Evolutionary conservation across 1,140 invertebrate species (phyloP).

Genomic region (Drosophila virilis): DNA sequence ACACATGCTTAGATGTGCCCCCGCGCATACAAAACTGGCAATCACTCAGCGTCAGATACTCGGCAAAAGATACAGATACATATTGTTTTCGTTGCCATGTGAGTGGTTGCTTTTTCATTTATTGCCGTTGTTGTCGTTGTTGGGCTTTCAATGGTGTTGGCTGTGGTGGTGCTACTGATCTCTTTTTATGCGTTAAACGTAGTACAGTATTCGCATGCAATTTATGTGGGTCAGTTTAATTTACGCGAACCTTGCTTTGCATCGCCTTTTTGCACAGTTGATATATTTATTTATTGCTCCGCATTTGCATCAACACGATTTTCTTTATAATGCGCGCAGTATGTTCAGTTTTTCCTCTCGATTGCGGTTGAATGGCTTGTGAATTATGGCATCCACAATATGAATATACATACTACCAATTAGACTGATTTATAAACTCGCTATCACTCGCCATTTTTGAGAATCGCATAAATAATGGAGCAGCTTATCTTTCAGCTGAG

Average conservation of each 20-base stretch:
- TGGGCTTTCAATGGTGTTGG: background rate
- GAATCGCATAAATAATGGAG: background rate
- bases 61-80: constrained; percentile 60
- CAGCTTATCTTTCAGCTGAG: background rate
- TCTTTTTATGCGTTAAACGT: constrained; percentile 71
- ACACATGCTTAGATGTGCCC: constrained; percentile 47
- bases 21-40: constrained; percentile 69
- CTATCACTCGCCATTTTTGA: background rate
- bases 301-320: constrained; percentile 38
- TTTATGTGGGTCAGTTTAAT: constrained; percentile 83
- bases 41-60: constrained; percentile 63
- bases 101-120: constrained; percentile 23
- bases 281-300: constrained; percentile 65
- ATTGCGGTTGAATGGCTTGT: constrained; percentile 62
- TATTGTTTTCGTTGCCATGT: constrained; percentile 24
- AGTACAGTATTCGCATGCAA: constrained; percentile 62
- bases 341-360: constrained; percentile 35
- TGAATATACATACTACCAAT: constrained; percentile 66
- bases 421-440: constrained; percentile 59
- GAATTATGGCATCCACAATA: constrained; percentile 59
- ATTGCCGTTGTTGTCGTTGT: constrained; percentile 12
- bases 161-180: constrained; percentile 7
- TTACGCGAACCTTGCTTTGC: constrained; percentile 63
- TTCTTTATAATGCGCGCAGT: constrained; percentile 32
- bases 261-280: constrained; percentile 34